Evolutionary conservation across 1,140 invertebrate genomes (phyloP).

Genomic region (Atta texana): DNA sequence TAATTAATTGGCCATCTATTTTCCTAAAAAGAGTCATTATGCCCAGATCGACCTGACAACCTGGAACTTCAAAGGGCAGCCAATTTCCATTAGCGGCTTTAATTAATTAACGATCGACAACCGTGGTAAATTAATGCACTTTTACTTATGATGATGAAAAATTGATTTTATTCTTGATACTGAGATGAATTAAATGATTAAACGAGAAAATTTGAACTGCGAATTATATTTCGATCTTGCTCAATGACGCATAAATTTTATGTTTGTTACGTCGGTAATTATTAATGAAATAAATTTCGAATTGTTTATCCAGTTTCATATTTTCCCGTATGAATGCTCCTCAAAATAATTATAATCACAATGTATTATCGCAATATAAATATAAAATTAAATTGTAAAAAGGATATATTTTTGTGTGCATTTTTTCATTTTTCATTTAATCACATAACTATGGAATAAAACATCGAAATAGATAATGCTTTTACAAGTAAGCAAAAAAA

Average conservation of each 20-base stretch:
- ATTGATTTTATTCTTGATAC: conserved; percentile 34
- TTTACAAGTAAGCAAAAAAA: neutral
- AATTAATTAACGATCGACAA: conserved; percentile 64
- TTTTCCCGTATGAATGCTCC: neutral
- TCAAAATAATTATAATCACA: neutral
- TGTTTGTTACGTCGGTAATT: neutral
- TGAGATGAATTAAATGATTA: neutral
- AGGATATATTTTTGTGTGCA: neutral
- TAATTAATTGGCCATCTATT: conserved; percentile 71
- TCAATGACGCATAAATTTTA: neutral
- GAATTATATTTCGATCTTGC: neutral
- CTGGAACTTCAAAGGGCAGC: conserved; percentile 51
- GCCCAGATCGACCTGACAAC: conserved; percentile 26
- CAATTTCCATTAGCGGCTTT: conserved; percentile 62
- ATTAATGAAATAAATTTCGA: neutral
- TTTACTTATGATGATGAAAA: conserved; percentile 14
- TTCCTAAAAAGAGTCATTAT: conserved; percentile 61
- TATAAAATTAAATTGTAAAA: conserved; percentile 15
- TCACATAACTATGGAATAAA: neutral
- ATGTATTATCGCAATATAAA: neutral
- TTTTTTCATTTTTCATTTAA: neutral
- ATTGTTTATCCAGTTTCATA: neutral
- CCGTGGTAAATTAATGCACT: conserved; percentile 67
- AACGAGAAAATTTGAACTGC: neutral
- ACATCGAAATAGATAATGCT: neutral